A percentile compares a stretch with the other conserved stretches of the same genome.
Evolutionary conservation across 2,888 invertebrate species (phyloP).

Genomic region (Neoaliturus tenellus): DNA sequence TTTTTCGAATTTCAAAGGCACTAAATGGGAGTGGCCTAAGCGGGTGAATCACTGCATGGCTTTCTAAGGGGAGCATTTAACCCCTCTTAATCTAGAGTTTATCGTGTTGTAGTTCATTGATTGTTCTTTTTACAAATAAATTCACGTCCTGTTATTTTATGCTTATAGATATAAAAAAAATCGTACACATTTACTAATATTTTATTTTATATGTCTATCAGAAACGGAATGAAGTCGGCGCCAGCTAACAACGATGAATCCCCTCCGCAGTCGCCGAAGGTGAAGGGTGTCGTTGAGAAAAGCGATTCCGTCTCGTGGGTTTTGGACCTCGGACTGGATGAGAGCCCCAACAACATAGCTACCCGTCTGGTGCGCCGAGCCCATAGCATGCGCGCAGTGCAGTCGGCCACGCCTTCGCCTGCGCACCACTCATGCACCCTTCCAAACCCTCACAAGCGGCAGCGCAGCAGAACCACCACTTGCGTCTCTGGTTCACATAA

Average conservation of each 20-base stretch:
- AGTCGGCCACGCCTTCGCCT: conserved; percentile 58
- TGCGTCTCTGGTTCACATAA: conserved; percentile 2
- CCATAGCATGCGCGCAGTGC: conserved; percentile 67
- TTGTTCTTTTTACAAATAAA: too few relatives aligned
- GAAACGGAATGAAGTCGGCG: conserved; percentile 36
- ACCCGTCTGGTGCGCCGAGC: conserved; percentile 82
- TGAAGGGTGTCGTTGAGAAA: conserved; percentile 90
- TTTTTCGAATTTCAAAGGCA: too few relatives aligned
- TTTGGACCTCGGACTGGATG: conserved; percentile 85
- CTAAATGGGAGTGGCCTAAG: too few relatives aligned
- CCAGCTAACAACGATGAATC: conserved; percentile 65
- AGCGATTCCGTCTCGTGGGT: conserved; percentile 93
- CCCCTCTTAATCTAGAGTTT: too few relatives aligned
- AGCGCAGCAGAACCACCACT: conserved; percentile 55
- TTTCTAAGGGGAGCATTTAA: too few relatives aligned
- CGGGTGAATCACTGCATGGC: too few relatives aligned
- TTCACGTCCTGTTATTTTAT: too few relatives aligned
- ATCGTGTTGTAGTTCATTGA: too few relatives aligned
- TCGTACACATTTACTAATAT: too few relatives aligned
- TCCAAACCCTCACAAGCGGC: conserved; percentile 57
- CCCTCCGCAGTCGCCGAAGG: conserved; percentile 82
- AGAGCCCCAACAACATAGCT: conserved; percentile 83
- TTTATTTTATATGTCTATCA: neutral
- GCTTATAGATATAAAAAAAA: too few relatives aligned
- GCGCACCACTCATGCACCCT: conserved; percentile 56